Evolutionary conservation across 2,113 vertebrate genomes (phyloP).

Genomic region (Neopipo cinnamomea): DNA sequence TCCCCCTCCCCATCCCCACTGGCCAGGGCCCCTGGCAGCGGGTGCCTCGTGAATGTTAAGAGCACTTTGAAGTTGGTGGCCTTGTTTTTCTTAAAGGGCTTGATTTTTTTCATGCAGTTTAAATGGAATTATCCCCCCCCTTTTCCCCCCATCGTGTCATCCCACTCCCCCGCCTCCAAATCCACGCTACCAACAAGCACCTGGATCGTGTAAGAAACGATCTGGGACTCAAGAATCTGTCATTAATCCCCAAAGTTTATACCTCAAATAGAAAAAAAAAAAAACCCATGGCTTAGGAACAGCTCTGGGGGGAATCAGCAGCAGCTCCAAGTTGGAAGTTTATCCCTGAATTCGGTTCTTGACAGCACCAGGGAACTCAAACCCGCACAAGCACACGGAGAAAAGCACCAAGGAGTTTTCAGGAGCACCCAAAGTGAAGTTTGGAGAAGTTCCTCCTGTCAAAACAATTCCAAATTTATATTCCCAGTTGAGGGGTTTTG

Average conservation of each 20-base stretch:
- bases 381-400: neutral
- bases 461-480: neutral
- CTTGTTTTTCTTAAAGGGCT: constrained; percentile 82
- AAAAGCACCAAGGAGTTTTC: fast-evolving
- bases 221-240: constrained; percentile 24
- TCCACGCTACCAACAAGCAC: neutral
- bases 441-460: neutral
- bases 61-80: constrained; percentile 70
- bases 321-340: neutral
- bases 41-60: neutral
- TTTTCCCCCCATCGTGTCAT: neutral
- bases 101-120: constrained; percentile 71
- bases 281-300: neutral
- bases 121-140: constrained; percentile 5
- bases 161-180: constrained; percentile 38
- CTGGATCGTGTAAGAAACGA: neutral
- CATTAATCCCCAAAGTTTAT: constrained; percentile 19
- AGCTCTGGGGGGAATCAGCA: neutral
- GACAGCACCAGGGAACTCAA: neutral
- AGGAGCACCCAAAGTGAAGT: neutral
- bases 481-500: neutral
- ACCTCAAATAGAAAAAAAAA: neutral
- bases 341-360: neutral
- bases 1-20: neutral
- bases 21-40: neutral